Percentiles rank a stretch among this genome's conserved stretches.
Evolutionary conservation across 2,888 invertebrate species (phyloP).

Genomic region (Volucella inanis): DNA sequence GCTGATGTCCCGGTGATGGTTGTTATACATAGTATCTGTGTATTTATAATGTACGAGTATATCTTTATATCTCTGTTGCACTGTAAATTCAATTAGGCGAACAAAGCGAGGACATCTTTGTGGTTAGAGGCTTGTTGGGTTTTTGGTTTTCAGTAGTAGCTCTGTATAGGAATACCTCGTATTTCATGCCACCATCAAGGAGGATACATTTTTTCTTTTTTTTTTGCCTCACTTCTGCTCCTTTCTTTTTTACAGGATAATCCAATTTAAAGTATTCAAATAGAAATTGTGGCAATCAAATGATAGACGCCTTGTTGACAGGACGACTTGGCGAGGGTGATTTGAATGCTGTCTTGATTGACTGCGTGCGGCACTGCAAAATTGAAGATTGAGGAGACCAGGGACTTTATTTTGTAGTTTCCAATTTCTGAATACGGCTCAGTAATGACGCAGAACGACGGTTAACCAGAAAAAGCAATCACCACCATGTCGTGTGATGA

Average conservation of each 20-base stretch:
- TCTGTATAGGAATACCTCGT: not conserved
- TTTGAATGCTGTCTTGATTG: constrained; percentile 70
- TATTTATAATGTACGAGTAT: not conserved
- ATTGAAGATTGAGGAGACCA: not conserved
- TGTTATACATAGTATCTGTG: not conserved
- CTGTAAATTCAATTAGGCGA: constrained; percentile 69
- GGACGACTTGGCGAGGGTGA: constrained; percentile 51
- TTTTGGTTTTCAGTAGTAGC: constrained; percentile 34
- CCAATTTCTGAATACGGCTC: constrained; percentile 62
- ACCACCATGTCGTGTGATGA: constrained; percentile 24
- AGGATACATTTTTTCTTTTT: constrained; percentile 12
- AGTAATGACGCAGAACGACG: constrained; percentile 64
- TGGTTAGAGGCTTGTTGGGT: constrained; percentile 2
- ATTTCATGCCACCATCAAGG: constrained; percentile 36
- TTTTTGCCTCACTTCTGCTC: constrained; percentile 6
- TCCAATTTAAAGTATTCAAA: constrained; percentile 83
- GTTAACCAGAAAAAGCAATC: constrained; percentile 75
- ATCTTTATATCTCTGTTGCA: constrained; percentile 14
- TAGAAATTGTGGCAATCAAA: constrained; percentile 79
- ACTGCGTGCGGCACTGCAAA: constrained; percentile 48
- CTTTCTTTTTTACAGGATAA: constrained; percentile 80
- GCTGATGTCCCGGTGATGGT: constrained; percentile 64
- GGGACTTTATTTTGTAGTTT: constrained; percentile 37
- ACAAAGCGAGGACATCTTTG: constrained; percentile 40
- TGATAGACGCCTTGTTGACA: constrained; percentile 68